phyloP scores from a whole-genome alignment of 2,888 invertebrate genomes.

The Xiphydria camelus region DNA sequence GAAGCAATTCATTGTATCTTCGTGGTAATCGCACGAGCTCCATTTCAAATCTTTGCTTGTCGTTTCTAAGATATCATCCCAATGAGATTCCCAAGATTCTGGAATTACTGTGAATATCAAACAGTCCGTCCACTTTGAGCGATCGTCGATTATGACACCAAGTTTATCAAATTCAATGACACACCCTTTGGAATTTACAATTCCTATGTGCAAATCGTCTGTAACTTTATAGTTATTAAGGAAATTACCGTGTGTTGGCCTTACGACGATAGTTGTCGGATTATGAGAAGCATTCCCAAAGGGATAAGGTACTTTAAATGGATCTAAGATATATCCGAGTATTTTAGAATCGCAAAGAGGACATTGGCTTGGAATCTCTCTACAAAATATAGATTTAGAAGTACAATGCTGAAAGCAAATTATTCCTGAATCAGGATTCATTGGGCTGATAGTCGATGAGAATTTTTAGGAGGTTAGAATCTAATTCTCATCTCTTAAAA shows the following conservation, averaged over 20 bases:
- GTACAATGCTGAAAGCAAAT: constrained; percentile 90
- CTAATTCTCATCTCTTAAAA: too few species aligned
- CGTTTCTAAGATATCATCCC: constrained; percentile 43
- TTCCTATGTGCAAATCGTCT: constrained; percentile 87
- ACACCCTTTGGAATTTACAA: constrained; percentile 78
- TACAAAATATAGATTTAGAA: constrained; percentile 79
- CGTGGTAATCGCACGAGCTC: constrained; percentile 73
- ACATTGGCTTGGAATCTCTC: constrained; percentile 75
- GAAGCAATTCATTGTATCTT: constrained; percentile 81
- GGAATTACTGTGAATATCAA: constrained; percentile 38
- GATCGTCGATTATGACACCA: constrained; percentile 63
- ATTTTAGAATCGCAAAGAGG: constrained; percentile 67
- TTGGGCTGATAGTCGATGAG: too few species aligned
- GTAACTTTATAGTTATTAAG: constrained; percentile 81
- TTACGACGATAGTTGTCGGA: constrained; percentile 81
- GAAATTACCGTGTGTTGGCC: constrained; percentile 87
- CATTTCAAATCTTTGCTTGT: constrained; percentile 66
- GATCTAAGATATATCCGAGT: constrained; percentile 25
- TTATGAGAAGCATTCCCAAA: constrained; percentile 80
- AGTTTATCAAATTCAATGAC: constrained; percentile 84
- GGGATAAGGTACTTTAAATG: constrained; percentile 77
- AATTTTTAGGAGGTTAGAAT: too few species aligned
- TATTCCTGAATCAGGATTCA: constrained; percentile 70
- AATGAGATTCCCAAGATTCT: constrained; percentile 46
- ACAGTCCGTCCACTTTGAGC: constrained; percentile 42